These are phyloP conservation scores for Achroia grisella DNA, from an alignment of 1,140 invertebrate genomes.

Conservation along the genomic window DNA sequence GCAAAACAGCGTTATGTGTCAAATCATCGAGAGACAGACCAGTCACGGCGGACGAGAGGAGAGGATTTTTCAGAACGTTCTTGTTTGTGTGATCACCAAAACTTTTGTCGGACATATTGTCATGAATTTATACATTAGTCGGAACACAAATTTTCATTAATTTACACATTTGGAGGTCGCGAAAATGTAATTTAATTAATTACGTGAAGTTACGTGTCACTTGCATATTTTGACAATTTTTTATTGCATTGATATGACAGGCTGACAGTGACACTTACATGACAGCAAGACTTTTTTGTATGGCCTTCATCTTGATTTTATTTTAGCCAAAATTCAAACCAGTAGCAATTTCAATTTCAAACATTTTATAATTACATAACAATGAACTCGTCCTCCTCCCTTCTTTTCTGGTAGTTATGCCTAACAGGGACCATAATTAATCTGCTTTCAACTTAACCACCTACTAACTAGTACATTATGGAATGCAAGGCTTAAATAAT, in stretches of 20 bases:
- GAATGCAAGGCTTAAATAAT: too few relatives aligned
- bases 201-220: slow-evolving; percentile 68
- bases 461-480: too few relatives aligned
- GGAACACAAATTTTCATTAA: slow-evolving; percentile 42
- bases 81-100: slow-evolving; percentile 52
- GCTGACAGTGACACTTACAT: too few relatives aligned
- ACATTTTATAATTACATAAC: too few relatives aligned
- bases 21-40: slow-evolving; percentile 65
- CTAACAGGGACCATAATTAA: too few relatives aligned
- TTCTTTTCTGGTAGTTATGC: too few relatives aligned
- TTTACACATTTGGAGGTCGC: slow-evolving; percentile 68
- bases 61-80: slow-evolving; percentile 63
- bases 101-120: slow-evolving; percentile 63
- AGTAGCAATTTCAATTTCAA: too few relatives aligned
- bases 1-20: slow-evolving; percentile 65
- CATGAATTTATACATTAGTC: slow-evolving; percentile 31
- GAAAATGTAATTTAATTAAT: slow-evolving; percentile 68
- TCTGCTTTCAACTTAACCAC: too few relatives aligned
- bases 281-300: too few relatives aligned
- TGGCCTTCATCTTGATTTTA: too few relatives aligned
- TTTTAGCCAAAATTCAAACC: too few relatives aligned
- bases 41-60: slow-evolving; percentile 58
- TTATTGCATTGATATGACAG: neutral
- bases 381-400: too few relatives aligned
- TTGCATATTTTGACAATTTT: slow-evolving; percentile 52